Evolutionary conservation across 2,113 vertebrate species (phyloP), one percentile per base, ranked within the genome.

Genomic region (Phoxinus phoxinus): DNA sequence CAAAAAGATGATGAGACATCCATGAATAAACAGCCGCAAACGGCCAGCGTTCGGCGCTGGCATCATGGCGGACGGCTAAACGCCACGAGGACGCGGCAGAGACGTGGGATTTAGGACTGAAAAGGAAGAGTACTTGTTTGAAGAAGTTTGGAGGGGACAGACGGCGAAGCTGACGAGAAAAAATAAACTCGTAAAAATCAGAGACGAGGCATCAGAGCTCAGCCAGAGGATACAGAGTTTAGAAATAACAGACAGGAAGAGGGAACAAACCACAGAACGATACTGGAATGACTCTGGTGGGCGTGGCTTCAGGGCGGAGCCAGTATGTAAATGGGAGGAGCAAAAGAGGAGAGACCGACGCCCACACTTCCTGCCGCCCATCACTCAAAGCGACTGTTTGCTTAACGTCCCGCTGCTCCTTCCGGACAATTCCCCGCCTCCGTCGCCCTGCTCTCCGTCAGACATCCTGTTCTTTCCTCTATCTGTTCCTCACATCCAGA

Each of bases 351-450:
- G 88, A 88, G 91, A 93, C 86, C 86, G 89, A 59, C 87, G 92
- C 15, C 92, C 93, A 72, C 90, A 92, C 81, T 93, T 94, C 86
- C 86, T 93, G 12, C 91, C 92, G 37, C 93, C 93, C 25, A 92
- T 94, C 80, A 73, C 82, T 72, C 92, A 92, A 82, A 48, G 72
- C 0, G 84, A 81, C 27, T 89, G 90, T n/a, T 86, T 91, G 61
- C 84, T 93, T 0, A 83, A 88, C 7, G 89, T 90, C 65, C 87
- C 92, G 11, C 77, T 93, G 77, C 44, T 91, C 25, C 87, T 91
- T 46, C 91, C 92, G 0, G 85, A 92, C 81, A 93, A 92, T 84
- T 91, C 91, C 4, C 92, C 93, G 13, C 93, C 92, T 3, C 92
- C 92, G 0, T 90, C 93, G 1, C 86, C 90, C 35, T 86, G 83